These are phyloP conservation scores for Grapholita molesta DNA, from an alignment of 1,140 invertebrate genomes.

Conservation along the genomic window DNA sequence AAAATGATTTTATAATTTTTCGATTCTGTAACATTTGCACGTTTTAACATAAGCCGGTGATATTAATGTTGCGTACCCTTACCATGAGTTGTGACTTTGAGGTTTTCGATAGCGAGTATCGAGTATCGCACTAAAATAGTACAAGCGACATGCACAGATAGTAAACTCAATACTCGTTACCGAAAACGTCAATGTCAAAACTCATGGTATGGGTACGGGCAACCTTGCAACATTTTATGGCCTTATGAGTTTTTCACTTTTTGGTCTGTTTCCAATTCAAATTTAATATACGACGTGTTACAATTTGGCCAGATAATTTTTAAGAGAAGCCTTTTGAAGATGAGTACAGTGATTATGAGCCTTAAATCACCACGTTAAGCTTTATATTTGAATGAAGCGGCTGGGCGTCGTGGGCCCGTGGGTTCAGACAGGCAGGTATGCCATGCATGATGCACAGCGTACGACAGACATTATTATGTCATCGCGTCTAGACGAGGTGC, in stretches of 20 bases:
- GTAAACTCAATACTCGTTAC: too few relatives aligned
- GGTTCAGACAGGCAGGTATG: conserved; percentile 8
- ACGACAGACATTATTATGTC: conserved; percentile 51
- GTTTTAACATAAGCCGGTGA: too few relatives aligned
- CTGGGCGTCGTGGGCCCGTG: neutral
- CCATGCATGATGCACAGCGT: conserved; percentile 12
- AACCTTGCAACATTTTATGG: neutral
- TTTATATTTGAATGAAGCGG: neutral
- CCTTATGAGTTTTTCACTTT: neutral
- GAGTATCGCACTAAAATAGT: too few relatives aligned
- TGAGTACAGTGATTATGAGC: too few relatives aligned
- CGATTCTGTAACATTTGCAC: too few relatives aligned
- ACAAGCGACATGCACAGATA: too few relatives aligned
- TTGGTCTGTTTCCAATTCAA: neutral
- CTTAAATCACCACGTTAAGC: neutral
- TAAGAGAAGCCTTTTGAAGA: neutral
- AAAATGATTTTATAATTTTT: too few relatives aligned
- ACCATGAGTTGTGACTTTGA: too few relatives aligned
- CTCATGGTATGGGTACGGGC: neutral
- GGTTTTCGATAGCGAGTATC: too few relatives aligned
- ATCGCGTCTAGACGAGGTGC: conserved; percentile 43
- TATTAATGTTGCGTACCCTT: too few relatives aligned
- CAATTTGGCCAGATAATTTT: neutral
- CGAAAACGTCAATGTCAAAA: too few relatives aligned
- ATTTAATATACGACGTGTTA: conserved; percentile 9